Evolutionary conservation across 2,888 invertebrate genomes (phyloP).

Genomic region (Unio delphinus): DNA sequence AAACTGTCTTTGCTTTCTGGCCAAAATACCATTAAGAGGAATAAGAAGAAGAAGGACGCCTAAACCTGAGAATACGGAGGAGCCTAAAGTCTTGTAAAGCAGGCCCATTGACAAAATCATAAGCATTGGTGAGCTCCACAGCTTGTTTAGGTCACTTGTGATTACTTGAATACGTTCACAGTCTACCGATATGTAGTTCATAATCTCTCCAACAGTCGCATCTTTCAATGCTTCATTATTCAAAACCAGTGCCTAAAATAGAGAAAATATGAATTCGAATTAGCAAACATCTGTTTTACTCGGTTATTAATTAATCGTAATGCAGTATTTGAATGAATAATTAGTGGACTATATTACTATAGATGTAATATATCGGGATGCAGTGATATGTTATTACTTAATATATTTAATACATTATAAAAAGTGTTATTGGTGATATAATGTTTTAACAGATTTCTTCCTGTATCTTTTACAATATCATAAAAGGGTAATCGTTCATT

Average conservation of each 20-base stretch:
- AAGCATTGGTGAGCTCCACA: slow-evolving; percentile 81
- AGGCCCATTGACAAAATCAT: slow-evolving; percentile 84
- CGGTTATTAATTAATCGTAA: too few relatives aligned
- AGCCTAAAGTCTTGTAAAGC: slow-evolving; percentile 73
- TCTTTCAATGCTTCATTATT: slow-evolving; percentile 65
- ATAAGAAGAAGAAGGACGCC: slow-evolving; percentile 94
- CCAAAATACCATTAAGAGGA: slow-evolving; percentile 69
- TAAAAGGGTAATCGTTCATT: too few relatives aligned
- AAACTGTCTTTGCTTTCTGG: slow-evolving; percentile 60
- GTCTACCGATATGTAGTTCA: slow-evolving; percentile 71
- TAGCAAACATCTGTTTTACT: too few relatives aligned
- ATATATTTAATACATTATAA: too few relatives aligned
- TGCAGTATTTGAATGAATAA: too few relatives aligned
- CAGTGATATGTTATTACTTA: too few relatives aligned
- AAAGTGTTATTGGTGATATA: too few relatives aligned
- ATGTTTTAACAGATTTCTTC: too few relatives aligned
- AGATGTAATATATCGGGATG: too few relatives aligned
- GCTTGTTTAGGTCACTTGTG: slow-evolving; percentile 49
- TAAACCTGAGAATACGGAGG: slow-evolving; percentile 88
- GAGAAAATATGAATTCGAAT: neutral
- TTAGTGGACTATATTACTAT: too few relatives aligned
- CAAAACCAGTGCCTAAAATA: slow-evolving; percentile 64
- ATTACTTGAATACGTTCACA: slow-evolving; percentile 69
- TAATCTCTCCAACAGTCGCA: slow-evolving; percentile 70
- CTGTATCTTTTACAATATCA: too few relatives aligned